These are phyloP conservation scores for Axis porcinus DNA, from an alignment of 2,113 vertebrate species.

Conservation along the genomic window DNA sequence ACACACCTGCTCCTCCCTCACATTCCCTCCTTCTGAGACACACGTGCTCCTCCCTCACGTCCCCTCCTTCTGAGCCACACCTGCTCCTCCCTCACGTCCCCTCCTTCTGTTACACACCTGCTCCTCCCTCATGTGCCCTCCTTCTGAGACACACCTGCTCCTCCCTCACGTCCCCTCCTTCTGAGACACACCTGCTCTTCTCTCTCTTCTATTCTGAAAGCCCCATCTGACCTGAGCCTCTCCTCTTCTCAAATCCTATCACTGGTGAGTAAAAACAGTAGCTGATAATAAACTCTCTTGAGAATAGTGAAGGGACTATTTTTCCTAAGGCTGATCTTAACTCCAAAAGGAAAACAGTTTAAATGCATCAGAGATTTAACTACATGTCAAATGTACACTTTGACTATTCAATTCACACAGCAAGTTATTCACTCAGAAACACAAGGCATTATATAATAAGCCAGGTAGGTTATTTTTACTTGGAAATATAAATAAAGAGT, in stretches of 20 bases:
- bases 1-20: no score
- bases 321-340: neutral
- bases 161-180: no score
- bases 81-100: no score
- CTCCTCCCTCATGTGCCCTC: no score
- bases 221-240: neutral
- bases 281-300: neutral
- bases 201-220: neutral
- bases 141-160: no score
- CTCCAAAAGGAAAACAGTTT: neutral
- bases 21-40: no score
- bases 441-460: neutral
- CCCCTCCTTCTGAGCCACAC: no score
- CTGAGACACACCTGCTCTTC: neutral
- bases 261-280: neutral
- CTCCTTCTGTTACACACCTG: no score
- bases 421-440: conserved; percentile 2
- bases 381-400: neutral
- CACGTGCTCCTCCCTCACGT: no score
- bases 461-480: neutral
- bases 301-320: neutral
- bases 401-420: neutral
- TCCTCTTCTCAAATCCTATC: neutral
- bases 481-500: neutral
- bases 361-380: neutral